Percentiles rank a stretch among this genome's conserved stretches.
phyloP scores from a whole-genome alignment of 2,888 invertebrate genomes.

The Campoplex capitator region DNA sequence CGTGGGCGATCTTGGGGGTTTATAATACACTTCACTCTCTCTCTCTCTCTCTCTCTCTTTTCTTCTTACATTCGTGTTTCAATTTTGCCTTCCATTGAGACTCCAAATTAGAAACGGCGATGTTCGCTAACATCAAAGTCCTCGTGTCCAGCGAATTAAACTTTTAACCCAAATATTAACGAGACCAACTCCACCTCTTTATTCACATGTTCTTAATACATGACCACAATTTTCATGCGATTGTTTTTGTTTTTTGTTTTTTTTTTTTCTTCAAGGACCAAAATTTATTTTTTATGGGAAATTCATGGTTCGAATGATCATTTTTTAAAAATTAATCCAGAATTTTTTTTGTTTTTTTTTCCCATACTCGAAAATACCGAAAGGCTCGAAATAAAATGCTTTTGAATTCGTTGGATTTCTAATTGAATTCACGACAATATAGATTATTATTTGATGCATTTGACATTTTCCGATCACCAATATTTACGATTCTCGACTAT shows the following conservation, averaged over 20 bases:
- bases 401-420: too few relatives aligned
- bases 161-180: conserved; percentile 77
- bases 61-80: conserved; percentile 34
- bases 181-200: conserved; percentile 23
- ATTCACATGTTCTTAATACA: neutral
- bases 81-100: conserved; percentile 57
- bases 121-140: conserved; percentile 62
- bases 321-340: too few relatives aligned
- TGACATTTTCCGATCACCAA: too few relatives aligned
- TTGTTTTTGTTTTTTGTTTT: neutral
- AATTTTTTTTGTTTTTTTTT: too few relatives aligned
- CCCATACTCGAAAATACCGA: too few relatives aligned
- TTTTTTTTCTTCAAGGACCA: too few relatives aligned
- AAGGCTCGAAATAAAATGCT: too few relatives aligned
- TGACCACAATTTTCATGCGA: neutral
- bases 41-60: neutral
- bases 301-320: too few relatives aligned
- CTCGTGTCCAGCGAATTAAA: conserved; percentile 73
- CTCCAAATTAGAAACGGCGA: conserved; percentile 72
- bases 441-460: too few relatives aligned
- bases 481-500: too few relatives aligned
- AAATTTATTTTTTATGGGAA: too few relatives aligned
- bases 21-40: neutral
- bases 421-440: too few relatives aligned
- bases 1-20: conserved; percentile 63